Evolutionary conservation across 2,113 vertebrate genomes (phyloP), one percentile per base, ranked within the genome.

Genomic region (Hyla sarda): DNA sequence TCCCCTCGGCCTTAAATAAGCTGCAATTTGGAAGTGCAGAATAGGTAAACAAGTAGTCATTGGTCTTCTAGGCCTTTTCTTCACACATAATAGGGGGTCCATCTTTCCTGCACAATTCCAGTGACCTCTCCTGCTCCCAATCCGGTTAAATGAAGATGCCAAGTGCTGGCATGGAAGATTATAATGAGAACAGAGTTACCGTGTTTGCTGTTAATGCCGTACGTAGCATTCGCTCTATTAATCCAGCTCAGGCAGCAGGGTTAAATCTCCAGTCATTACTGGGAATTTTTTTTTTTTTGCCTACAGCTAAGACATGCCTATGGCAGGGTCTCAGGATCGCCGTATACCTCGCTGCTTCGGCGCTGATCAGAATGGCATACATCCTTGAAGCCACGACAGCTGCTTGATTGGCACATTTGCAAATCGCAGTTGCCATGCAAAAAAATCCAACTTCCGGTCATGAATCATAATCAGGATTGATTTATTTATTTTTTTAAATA

Each of bases 141-240:
- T 67, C 73, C 19, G 2, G 34, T 71, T 48, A 77, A 83, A 87
- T 78, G 48, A 76, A 87, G 58, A 87, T 67, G 58, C 71, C 60
- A 41, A 67, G 86, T 45, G 41, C 32, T 3, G 37, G 80, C 79
- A 50, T 16, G 80, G 28, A 41, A 56, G 72, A 58, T 77, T 54
- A 30, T 86, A 81, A 81, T 81, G 17, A 54, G 67, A 73, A 23
- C 14, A 10, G 50, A 74, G 72, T 3, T 37, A 10, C 56, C 45
- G 32, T 83, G 81, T 30, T 28, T 65, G 83, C 37, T 77, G 25
- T 13, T 56, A 73, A 37, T 41, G 30, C 82, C 48, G 21, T 79
- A 34, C 56, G 82, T 28, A 52, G 32, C 62, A 5, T 25, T 58
- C 32, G 19, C 50, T 19, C 50, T 21, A 34, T 41, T 34, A 48